These are phyloP conservation scores for Campopleginae sp. DNA, from an alignment of 2,888 invertebrate genomes.

Conservation along the genomic window DNA sequence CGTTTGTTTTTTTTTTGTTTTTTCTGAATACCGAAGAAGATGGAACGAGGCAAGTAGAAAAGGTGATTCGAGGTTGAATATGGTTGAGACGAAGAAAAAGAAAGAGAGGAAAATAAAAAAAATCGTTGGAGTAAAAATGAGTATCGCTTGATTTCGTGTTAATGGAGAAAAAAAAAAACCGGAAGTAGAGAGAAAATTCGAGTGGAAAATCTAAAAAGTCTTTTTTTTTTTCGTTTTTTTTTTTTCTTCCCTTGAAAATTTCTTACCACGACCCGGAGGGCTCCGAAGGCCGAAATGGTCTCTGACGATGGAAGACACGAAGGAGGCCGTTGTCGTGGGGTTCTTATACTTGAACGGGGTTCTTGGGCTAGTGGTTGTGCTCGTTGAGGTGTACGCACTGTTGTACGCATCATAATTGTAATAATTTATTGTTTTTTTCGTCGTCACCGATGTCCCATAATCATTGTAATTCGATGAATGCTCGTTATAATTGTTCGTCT, in stretches of 20 bases:
- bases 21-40: neutral
- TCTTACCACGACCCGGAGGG: conserved; percentile 82
- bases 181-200: conserved; percentile 49
- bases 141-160: neutral
- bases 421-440: conserved; percentile 68
- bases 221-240: conserved; percentile 27
- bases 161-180: conserved; percentile 12
- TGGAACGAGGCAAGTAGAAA: too few species aligned
- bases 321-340: conserved; percentile 73
- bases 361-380: conserved; percentile 73
- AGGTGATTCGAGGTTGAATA: neutral
- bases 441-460: conserved; percentile 56
- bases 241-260: conserved; percentile 56
- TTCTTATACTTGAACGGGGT: conserved; percentile 81
- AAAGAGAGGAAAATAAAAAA: conserved; percentile 11
- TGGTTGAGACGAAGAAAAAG: neutral
- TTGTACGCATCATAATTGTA: conserved; percentile 68
- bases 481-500: conserved; percentile 40
- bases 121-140: neutral
- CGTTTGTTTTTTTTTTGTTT: too few species aligned
- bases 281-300: conserved; percentile 77
- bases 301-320: conserved; percentile 77
- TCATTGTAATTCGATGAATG: conserved; percentile 45
- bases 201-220: neutral
- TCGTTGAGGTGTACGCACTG: conserved; percentile 55